A percentile compares a stretch with the other conserved stretches of the same genome.
Conservation (phyloP, 2,888 invertebrate genomes). For the Lissonota sp. region DNA sequence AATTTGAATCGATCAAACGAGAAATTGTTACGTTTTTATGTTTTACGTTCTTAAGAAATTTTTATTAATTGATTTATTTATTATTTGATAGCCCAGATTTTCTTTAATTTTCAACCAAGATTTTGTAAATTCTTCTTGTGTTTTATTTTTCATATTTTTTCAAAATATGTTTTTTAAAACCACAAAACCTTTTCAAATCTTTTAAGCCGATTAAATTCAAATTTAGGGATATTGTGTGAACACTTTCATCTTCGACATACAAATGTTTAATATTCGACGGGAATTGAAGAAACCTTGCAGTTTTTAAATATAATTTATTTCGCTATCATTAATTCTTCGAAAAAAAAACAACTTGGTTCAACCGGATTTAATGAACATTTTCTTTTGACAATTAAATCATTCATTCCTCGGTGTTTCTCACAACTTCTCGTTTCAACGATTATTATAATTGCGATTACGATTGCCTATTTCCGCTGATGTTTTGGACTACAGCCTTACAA, state of each 20-base stretch:
- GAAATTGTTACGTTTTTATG: background rate
- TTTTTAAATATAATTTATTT: conserved; percentile 56
- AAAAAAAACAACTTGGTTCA: conserved; percentile 21
- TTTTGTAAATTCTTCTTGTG: too few relatives aligned
- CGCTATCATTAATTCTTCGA: conserved; percentile 43
- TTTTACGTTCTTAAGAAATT: background rate
- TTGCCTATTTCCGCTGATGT: conserved; percentile 39
- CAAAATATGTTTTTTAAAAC: too few relatives aligned
- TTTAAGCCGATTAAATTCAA: too few relatives aligned
- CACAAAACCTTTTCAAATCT: too few relatives aligned
- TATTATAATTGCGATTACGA: conserved; percentile 46
- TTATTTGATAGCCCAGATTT: too few relatives aligned
- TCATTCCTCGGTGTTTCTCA: conserved; percentile 35
- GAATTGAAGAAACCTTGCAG: conserved; percentile 8
- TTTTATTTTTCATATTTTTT: too few relatives aligned
- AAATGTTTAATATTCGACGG: too few relatives aligned
- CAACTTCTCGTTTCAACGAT: conserved; percentile 31
- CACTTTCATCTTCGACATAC: too few relatives aligned
- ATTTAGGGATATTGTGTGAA: too few relatives aligned
- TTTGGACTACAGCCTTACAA: conserved; percentile 50
- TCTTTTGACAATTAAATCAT: conserved; percentile 18
- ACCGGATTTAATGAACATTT: background rate
- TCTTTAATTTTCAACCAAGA: too few relatives aligned
- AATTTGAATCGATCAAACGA: conserved; percentile 41
- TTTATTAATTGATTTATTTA: too few relatives aligned